Conservation (phyloP, 92 coral and sea anemone genomes). For the Virgularia gustaviana region DNA sequence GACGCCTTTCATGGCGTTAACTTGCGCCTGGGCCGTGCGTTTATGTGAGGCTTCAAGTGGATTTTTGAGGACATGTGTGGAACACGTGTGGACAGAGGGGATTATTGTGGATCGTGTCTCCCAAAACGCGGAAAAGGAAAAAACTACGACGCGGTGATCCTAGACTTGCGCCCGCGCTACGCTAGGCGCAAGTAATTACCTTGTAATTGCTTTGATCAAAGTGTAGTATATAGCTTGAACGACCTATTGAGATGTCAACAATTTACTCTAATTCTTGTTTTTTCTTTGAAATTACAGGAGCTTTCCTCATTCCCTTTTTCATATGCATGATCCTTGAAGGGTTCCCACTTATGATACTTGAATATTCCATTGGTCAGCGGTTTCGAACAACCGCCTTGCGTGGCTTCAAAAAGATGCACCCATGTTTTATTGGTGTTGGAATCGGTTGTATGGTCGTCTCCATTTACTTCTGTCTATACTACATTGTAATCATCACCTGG, state of each 20-base stretch:
- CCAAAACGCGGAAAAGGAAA: no score
- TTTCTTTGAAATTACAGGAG: not conserved
- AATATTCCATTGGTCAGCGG: slow-evolving; percentile 31
- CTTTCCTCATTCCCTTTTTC: slow-evolving; percentile 34
- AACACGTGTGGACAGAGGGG: no score
- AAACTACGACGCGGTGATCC: no score
- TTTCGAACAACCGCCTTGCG: slow-evolving; percentile 27
- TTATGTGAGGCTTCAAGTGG: no score
- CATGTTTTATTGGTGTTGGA: slow-evolving; percentile 25
- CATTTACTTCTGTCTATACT: slow-evolving; percentile 22
- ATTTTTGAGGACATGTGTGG: no score
- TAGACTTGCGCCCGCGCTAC: no score
- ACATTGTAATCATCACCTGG: slow-evolving; percentile 33
- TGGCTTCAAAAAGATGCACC: slow-evolving; percentile 31
- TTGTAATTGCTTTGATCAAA: no score
- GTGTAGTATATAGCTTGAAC: not conserved
- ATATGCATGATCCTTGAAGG: slow-evolving; percentile 34
- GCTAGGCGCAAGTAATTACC: no score
- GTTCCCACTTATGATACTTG: slow-evolving; percentile 32
- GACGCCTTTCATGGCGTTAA: no score
- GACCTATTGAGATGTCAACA: not conserved
- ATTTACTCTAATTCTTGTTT: not conserved
- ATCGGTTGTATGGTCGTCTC: slow-evolving; percentile 33
- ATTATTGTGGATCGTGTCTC: no score
- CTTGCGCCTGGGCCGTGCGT: no score